A percentile compares a stretch with the other conserved stretches of the same genome.
Conservation (phyloP, 1,140 invertebrate species). For the Anoplophora glabripennis region DNA sequence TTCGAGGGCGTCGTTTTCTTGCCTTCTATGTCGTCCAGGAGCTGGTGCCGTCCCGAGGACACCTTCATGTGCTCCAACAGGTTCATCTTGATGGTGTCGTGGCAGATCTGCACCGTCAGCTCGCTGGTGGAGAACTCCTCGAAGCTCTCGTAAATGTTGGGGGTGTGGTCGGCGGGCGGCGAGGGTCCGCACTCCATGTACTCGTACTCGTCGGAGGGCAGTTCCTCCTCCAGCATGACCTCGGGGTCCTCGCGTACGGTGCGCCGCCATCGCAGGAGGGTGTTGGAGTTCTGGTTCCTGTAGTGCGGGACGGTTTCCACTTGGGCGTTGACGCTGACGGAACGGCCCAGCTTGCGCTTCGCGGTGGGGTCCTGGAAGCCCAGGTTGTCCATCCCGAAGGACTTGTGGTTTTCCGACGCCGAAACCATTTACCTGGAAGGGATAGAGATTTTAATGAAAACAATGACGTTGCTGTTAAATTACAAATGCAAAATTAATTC, state of each 20-base stretch:
- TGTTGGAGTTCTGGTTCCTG: slow-evolving; percentile 34
- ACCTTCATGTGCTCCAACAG: slow-evolving; percentile 69
- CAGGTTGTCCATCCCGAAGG: slow-evolving; percentile 48
- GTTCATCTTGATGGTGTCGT: slow-evolving; percentile 67
- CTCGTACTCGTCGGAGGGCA: slow-evolving; percentile 63
- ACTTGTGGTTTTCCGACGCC: slow-evolving; percentile 34
- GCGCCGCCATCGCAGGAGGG: slow-evolving; percentile 35
- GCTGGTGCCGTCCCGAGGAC: slow-evolving; percentile 60
- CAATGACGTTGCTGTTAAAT: too few species aligned
- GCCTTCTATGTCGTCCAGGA: slow-evolving; percentile 69
- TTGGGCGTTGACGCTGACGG: slow-evolving; percentile 45
- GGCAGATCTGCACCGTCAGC: slow-evolving; percentile 69
- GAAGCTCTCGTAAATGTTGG: slow-evolving; percentile 72
- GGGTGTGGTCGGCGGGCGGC: slow-evolving; percentile 68
- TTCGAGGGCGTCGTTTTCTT: slow-evolving; percentile 60
- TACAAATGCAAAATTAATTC: too few species aligned
- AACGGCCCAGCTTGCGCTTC: slow-evolving; percentile 42
- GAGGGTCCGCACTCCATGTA: slow-evolving; percentile 72
- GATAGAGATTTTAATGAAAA: too few species aligned
- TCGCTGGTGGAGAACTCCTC: slow-evolving; percentile 65
- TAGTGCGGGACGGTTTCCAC: slow-evolving; percentile 47
- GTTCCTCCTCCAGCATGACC: slow-evolving; percentile 61
- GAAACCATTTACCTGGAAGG: slow-evolving; percentile 41
- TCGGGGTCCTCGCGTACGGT: slow-evolving; percentile 56
- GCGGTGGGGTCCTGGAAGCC: slow-evolving; percentile 47